Conservation (phyloP, 2,888 invertebrate genomes). For the Ectemnius continuus region DNA sequence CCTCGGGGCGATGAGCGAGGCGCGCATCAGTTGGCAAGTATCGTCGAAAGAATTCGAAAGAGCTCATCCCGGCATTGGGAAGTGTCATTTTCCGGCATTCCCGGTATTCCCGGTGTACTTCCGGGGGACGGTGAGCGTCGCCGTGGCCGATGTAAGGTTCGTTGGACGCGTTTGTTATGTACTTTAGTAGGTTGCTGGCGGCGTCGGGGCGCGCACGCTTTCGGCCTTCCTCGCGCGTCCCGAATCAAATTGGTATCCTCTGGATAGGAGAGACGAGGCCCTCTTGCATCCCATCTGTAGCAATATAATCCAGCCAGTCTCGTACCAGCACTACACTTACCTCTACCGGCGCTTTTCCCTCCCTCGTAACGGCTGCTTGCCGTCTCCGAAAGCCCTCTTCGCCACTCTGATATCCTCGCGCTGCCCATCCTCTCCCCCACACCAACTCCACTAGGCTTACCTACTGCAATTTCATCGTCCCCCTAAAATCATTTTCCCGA, state of each 20-base stretch:
- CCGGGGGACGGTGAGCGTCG: slow-evolving; percentile 3
- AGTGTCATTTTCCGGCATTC: slow-evolving; percentile 9
- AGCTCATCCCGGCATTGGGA: slow-evolving; percentile 17
- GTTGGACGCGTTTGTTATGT: slow-evolving; percentile 57
- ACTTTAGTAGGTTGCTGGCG: slow-evolving; percentile 60
- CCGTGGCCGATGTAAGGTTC: slow-evolving; percentile 40
- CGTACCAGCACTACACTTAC: slow-evolving; percentile 31
- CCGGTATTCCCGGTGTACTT: slow-evolving; percentile 6
- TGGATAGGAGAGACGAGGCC: slow-evolving; percentile 55
- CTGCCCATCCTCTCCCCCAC: slow-evolving; percentile 25
- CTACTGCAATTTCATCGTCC: slow-evolving; percentile 67
- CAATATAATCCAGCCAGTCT: slow-evolving; percentile 69
- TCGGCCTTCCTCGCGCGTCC: slow-evolving; percentile 51
- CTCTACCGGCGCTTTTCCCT: slow-evolving; percentile 16
- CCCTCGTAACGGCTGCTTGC: slow-evolving; percentile 7
- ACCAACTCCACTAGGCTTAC: slow-evolving; percentile 48
- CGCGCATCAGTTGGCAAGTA: too few relatives aligned
- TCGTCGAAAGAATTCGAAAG: not conserved
- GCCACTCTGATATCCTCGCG: slow-evolving; percentile 30
- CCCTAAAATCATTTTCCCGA: slow-evolving; percentile 65
- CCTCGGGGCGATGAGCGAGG: too few relatives aligned
- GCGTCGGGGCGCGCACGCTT: slow-evolving; percentile 32
- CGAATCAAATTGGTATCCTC: slow-evolving; percentile 73
- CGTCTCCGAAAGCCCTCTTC: slow-evolving; percentile 1
- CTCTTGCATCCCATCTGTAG: slow-evolving; percentile 71